Conservation (phyloP, 2,113 vertebrate species). For the Erinaceus europaeus region DNA sequence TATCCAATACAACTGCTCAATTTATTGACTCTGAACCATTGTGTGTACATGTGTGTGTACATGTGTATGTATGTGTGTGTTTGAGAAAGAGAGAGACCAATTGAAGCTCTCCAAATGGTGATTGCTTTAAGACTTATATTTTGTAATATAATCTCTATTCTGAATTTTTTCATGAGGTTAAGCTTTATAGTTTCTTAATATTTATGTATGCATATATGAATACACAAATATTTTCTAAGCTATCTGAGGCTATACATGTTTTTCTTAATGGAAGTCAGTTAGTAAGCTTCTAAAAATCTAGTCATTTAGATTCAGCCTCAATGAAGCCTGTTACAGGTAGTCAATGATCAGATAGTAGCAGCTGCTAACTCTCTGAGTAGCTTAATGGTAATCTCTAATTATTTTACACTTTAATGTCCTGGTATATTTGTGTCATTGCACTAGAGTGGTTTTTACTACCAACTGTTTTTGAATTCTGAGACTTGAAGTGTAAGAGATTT, state of each 20-base stretch:
- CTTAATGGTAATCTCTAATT: background rate
- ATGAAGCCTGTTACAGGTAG: background rate
- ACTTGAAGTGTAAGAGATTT: constrained; percentile 8
- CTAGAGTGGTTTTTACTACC: constrained; percentile 13
- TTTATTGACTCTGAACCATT: background rate
- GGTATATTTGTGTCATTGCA: background rate
- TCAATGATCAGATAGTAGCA: constrained; percentile 6
- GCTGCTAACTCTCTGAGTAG: constrained; percentile 29
- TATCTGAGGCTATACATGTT: background rate
- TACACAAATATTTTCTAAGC: background rate
- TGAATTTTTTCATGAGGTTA: background rate
- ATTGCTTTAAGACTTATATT: background rate
- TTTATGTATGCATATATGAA: background rate
- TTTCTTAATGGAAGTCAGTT: too few relatives aligned
- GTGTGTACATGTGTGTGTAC: too few relatives aligned
- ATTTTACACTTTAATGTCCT: constrained; percentile 33
- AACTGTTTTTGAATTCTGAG: constrained; percentile 29
- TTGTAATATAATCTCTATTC: background rate
- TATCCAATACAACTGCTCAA: background rate
- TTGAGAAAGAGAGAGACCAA: too few relatives aligned
- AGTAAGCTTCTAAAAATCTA: constrained; percentile 41
- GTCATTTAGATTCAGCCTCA: constrained; percentile 32
- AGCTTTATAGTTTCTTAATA: background rate
- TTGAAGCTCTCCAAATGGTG: background rate
- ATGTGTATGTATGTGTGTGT: too few relatives aligned